Evolutionary conservation across 2,113 vertebrate species (phyloP).

Genomic region (Heterocephalus glaber): DNA sequence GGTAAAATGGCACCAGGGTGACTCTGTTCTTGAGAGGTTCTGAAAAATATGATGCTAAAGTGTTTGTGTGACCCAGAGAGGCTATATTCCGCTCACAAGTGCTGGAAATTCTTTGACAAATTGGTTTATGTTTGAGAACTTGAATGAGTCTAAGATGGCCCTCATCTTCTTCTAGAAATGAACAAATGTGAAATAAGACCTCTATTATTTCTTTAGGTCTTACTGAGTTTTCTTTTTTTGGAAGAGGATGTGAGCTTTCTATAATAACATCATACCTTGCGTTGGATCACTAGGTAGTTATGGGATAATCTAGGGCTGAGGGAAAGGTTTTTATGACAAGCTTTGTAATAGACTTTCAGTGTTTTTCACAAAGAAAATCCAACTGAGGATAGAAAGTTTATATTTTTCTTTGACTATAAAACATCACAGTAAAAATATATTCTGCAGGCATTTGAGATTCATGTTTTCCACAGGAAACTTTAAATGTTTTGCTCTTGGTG

Average conservation of each 20-base stretch:
- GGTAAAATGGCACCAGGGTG: neutral
- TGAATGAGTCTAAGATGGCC: neutral
- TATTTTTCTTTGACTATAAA: conserved; percentile 31
- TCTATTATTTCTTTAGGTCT: conserved; percentile 55
- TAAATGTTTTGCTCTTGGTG: neutral
- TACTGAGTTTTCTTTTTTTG: neutral
- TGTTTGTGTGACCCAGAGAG: neutral
- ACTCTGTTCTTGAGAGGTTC: neutral
- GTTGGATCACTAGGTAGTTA: conserved; percentile 25
- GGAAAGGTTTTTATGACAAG: conserved; percentile 61
- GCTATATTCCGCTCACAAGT: neutral
- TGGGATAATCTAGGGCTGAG: conserved; percentile 33
- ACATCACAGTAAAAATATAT: conserved; percentile 46
- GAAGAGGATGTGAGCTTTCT: conserved; percentile 35
- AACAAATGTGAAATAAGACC: neutral
- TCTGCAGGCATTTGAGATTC: conserved; percentile 26
- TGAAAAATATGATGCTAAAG: neutral
- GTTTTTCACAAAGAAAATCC: conserved; percentile 42
- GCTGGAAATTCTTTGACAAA: conserved; percentile 21
- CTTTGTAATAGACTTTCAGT: conserved; percentile 42
- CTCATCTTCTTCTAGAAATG: conserved; percentile 28
- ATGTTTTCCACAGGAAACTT: neutral
- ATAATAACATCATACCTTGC: neutral
- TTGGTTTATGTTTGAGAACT: conserved; percentile 40
- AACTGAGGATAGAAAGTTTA: conserved; percentile 1